Conservation (phyloP, 2,797 vertebrate species). For the Gephyroberyx darwinii region DNA sequence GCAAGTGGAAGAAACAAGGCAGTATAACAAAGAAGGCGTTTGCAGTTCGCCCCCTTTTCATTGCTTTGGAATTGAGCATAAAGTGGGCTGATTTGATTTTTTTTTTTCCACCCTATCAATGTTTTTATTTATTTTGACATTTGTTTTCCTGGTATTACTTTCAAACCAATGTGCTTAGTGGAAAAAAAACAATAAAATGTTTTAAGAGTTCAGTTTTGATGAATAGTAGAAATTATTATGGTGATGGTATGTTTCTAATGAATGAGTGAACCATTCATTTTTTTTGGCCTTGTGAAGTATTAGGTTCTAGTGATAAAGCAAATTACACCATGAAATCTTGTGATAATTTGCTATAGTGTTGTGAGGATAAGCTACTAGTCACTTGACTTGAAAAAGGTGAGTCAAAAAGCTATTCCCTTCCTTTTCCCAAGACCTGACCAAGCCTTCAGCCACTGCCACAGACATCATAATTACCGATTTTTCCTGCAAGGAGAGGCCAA, state of each 20-base stretch:
- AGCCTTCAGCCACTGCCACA: not conserved
- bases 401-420: no score
- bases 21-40: conserved; percentile 33
- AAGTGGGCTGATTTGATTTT: conserved; percentile 78
- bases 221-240: not conserved
- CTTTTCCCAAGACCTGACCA: not conserved
- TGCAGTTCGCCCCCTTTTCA: conserved; percentile 55
- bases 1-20: conserved; percentile 56
- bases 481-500: no score
- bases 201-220: conserved; percentile 56
- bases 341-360: no score
- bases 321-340: no score
- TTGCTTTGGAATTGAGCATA: conserved; percentile 76
- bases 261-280: not conserved
- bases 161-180: conserved; percentile 88
- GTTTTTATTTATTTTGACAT: conserved; percentile 90
- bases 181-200: conserved; percentile 62
- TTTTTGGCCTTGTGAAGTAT: not conserved
- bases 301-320: not conserved
- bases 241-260: no score
- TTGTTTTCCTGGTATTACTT: conserved; percentile 89
- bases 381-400: no score
- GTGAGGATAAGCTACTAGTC: no score
- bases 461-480: not conserved
- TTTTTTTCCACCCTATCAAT: conserved; percentile 75